Evolutionary conservation across 2,797 vertebrate species (phyloP).

Genomic region (Periparus ater): DNA sequence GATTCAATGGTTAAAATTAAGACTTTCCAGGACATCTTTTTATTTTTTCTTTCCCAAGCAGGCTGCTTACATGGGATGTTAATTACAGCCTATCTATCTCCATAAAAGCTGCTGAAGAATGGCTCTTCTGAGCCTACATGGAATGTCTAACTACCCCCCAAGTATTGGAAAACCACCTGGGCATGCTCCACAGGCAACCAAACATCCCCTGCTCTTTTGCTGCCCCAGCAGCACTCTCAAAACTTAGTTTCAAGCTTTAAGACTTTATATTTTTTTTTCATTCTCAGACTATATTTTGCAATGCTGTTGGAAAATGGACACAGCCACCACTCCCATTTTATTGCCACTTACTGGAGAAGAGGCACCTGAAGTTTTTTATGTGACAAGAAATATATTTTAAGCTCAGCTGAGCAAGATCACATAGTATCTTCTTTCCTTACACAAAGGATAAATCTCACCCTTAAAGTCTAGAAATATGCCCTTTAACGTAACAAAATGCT

Average conservation of each 20-base stretch:
- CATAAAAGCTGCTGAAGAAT: slow-evolving; percentile 21
- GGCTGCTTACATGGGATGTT: background rate
- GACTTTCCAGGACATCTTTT: background rate
- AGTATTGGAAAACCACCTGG: background rate
- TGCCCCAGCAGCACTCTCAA: background rate
- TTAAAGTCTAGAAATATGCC: background rate
- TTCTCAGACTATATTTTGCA: background rate
- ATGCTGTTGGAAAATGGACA: background rate
- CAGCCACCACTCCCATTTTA: background rate
- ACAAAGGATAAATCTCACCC: background rate
- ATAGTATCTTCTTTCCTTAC: background rate
- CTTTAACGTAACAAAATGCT: background rate
- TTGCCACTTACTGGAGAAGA: background rate
- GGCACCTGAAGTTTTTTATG: background rate
- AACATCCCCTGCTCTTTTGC: background rate
- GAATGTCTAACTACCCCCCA: background rate
- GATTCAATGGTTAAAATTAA: background rate
- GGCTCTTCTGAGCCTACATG: background rate
- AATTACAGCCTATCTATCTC: slow-evolving; percentile 15
- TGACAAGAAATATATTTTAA: background rate
- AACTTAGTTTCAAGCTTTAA: background rate
- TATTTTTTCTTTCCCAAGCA: background rate
- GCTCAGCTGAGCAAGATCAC: background rate
- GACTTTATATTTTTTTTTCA: background rate
- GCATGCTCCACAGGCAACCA: background rate